Percentiles rank a stretch among this genome's conserved stretches.
Conservation (phyloP, 2,113 vertebrate species). For the Gopherus flavomarginatus region DNA sequence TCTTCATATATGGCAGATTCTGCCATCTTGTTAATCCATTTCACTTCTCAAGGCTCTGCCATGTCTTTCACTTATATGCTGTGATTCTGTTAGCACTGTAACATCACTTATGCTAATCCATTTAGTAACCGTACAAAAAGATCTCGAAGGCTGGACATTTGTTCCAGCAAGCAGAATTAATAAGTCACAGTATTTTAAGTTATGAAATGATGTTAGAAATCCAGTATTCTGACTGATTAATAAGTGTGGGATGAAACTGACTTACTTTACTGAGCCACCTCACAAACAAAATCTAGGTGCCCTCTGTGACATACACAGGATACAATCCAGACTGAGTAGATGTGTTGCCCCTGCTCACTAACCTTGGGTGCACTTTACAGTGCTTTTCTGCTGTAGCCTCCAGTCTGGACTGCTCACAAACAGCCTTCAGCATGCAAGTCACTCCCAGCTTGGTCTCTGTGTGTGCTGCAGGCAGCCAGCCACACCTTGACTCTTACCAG, state of each 20-base stretch:
- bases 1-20: not conserved
- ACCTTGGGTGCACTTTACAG: too few species aligned
- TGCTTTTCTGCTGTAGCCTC: too few species aligned
- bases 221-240: not conserved
- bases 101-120: not conserved
- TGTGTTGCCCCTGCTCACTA: too few species aligned
- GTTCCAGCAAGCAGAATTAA: not conserved
- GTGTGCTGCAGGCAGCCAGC: too few species aligned
- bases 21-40: slow-evolving; percentile 33
- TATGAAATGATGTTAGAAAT: not conserved
- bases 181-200: not conserved
- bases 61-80: slow-evolving; percentile 21
- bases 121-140: slow-evolving; percentile 23
- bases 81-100: not conserved
- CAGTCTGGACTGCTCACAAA: too few species aligned
- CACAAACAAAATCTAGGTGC: fast-evolving
- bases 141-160: not conserved
- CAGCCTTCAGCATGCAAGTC: too few species aligned
- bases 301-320: too few species aligned
- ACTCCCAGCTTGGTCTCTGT: too few species aligned
- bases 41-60: slow-evolving; percentile 26
- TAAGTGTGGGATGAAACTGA: not conserved
- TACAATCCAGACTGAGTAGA: too few species aligned
- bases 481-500: too few species aligned
- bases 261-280: not conserved